Base-by-base conservation (phyloP, 2,888 invertebrate species). In the Agrochola litura region DNA sequence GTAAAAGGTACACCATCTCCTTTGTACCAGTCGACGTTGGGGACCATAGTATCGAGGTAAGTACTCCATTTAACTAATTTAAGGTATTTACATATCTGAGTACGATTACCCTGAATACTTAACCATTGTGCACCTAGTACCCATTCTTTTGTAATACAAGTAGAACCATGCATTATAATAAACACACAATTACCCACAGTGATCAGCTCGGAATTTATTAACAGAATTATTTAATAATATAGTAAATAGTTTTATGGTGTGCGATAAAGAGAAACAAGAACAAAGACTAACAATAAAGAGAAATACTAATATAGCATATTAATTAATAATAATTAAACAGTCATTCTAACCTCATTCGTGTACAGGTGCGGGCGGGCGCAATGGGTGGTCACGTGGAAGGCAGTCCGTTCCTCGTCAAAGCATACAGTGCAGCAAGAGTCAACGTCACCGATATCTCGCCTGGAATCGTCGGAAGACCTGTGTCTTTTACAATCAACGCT, bases 381-480 rank as follows among this genome's bases (percentile, higher is more conserved):
- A 95, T 95, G 95, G 98, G 98, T 61, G 98, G 98, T 0, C 98
- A 98, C 89, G 98, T 99, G 0, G 99, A 98, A 92, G 99, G 99
- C 68, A 99, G 99, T 92, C 99, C 99, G 22, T 99, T 99, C 94
- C 97, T 99, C 49, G 98, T 99, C 74, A 99, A 99, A 93, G 99
- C 99, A 14, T 99, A 99, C 95, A 99, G 99, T 91, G 99, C 99
- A 0, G 98, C 98, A 85, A 98, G 99, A 92, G 99, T 99, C n/a
- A 98, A 98, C 82, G 99, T 99, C 16, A 98, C 99, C 0, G 99
- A 99, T 90, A 99, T 99, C 86, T 98, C 98, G 22, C 98, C 98
- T 10, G 99, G 99, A 1, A 97, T 98, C 56, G 99, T 99, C 41
- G 99, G 99, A 25, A 98, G 99, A 93, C 99, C 99, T 12, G 98